Evolutionary conservation across 2,888 invertebrate genomes (phyloP).

Genomic region (Tenodera sinensis): DNA sequence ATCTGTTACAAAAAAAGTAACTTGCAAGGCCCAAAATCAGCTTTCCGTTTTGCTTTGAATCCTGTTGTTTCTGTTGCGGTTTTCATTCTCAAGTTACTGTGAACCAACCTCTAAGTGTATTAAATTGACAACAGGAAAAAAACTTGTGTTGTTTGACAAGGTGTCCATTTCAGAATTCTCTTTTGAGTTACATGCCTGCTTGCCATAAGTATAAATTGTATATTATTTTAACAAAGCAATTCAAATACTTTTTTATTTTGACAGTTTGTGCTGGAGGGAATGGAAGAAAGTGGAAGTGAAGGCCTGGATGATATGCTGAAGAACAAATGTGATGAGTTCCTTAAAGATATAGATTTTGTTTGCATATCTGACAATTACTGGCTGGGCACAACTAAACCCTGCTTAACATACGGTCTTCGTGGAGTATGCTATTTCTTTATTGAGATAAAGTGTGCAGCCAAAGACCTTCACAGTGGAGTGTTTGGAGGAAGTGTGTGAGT

Average conservation of each 20-base stretch:
- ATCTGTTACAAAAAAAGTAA: too few species aligned
- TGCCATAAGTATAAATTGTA: too few species aligned
- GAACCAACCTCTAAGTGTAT: too few species aligned
- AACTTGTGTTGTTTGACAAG: too few species aligned
- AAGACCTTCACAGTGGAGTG: constrained; percentile 94
- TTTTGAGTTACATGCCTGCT: too few species aligned
- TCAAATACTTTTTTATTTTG: constrained; percentile 26
- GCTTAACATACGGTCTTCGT: constrained; percentile 92
- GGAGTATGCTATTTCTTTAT: constrained; percentile 89
- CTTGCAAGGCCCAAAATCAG: too few species aligned
- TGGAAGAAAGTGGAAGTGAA: constrained; percentile 97
- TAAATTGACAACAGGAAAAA: too few species aligned
- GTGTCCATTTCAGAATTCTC: too few species aligned
- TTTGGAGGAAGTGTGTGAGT: constrained; percentile 90
- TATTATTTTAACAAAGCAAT: too few species aligned
- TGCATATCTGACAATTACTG: constrained; percentile 99
- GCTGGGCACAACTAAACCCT: constrained; percentile 95
- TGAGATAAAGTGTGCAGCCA: constrained; percentile 81
- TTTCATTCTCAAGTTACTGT: too few species aligned
- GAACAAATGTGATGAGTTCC: constrained; percentile 69
- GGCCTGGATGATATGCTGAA: constrained; percentile 86
- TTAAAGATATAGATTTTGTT: constrained; percentile 83
- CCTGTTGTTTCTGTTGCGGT: too few species aligned
- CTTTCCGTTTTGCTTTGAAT: too few species aligned
- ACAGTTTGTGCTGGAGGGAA: constrained; percentile 91